These are phyloP conservation scores for Phanerotoma sp. DNA, from an alignment of 2,888 invertebrate species.

Conservation along the genomic window DNA sequence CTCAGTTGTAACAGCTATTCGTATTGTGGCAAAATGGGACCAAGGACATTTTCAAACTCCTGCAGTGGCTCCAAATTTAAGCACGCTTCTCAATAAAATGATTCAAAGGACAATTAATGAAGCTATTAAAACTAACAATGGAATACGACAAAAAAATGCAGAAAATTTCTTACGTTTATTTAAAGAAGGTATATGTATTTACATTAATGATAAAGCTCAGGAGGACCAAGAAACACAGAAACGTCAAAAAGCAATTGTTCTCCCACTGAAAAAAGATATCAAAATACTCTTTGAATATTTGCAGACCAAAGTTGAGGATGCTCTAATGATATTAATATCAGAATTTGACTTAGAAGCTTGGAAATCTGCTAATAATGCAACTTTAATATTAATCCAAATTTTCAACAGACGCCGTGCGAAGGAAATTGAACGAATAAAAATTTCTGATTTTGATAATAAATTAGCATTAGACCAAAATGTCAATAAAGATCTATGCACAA, in stretches of 20 bases:
- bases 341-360: slow-evolving; percentile 10
- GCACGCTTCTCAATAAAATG: no score
- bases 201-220: slow-evolving; percentile 5
- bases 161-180: slow-evolving; percentile 9
- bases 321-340: background rate
- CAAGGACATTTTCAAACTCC: no score
- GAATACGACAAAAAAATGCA: background rate
- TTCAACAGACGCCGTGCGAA: no score
- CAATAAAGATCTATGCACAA: no score
- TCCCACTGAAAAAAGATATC: slow-evolving; percentile 9
- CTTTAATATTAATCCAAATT: slow-evolving; percentile 27
- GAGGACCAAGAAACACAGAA: slow-evolving; percentile 2
- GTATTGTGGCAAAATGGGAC: no score
- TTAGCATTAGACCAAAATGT: no score
- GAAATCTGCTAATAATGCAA: slow-evolving; percentile 16
- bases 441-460: no score
- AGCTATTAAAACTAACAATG: no score
- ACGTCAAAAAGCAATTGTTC: background rate
- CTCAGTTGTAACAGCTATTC: slow-evolving; percentile 16
- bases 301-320: background rate
- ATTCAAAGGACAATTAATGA: no score
- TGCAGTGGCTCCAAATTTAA: no score
- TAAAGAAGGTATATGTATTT: background rate
- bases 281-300: slow-evolving; percentile 4
- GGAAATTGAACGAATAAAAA: no score